phyloP scores from a whole-genome alignment of 2,113 vertebrate genomes.

The Corvus cornix region DNA sequence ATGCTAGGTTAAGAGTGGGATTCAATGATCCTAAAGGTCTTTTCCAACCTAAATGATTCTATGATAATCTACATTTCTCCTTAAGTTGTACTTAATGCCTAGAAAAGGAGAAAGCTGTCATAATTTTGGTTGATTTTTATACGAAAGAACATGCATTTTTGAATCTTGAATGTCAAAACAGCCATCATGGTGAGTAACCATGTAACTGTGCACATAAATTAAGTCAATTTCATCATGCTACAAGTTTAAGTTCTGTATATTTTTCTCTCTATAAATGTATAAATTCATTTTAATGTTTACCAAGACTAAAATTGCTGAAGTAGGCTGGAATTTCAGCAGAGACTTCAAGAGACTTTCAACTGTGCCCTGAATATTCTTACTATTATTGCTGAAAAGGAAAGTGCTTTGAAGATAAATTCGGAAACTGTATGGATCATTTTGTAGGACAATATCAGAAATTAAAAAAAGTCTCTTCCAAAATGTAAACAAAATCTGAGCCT shows the following conservation, averaged over 20 bases:
- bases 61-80: neutral
- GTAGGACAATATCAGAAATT: neutral
- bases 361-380: neutral
- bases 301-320: neutral
- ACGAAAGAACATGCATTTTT: neutral
- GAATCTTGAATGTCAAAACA: neutral
- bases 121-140: neutral
- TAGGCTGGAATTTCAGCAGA: neutral
- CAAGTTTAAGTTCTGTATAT: neutral
- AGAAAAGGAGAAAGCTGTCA: neutral
- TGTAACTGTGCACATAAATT: neutral
- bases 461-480: neutral
- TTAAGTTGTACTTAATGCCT: neutral
- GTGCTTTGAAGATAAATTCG: neutral
- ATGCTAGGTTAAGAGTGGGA: neutral
- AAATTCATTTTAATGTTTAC: neutral
- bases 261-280: neutral
- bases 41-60: neutral
- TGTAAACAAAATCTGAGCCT: neutral
- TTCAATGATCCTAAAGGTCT: neutral
- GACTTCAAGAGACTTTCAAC: neutral
- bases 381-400: neutral
- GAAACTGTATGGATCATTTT: neutral
- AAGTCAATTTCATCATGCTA: neutral
- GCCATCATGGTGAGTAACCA: neutral